These are phyloP conservation scores for Prionailurus bengalensis DNA, from an alignment of 2,113 vertebrate genomes.

Conservation along the genomic window DNA sequence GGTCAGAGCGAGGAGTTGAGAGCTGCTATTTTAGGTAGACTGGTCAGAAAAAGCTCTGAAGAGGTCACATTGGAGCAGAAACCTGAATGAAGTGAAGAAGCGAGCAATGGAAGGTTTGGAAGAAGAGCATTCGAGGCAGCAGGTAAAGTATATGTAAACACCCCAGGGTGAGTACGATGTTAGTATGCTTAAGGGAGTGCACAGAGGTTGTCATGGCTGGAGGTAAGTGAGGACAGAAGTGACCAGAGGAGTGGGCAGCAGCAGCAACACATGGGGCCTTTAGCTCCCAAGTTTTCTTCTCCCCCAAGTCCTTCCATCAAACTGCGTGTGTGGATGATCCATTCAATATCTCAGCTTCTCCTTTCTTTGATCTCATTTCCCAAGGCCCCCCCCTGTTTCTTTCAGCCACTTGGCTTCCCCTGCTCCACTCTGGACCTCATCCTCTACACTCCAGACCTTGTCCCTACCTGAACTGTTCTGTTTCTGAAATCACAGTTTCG, in stretches of 20 bases:
- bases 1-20: background rate
- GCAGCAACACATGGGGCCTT: background rate
- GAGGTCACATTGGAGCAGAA: background rate
- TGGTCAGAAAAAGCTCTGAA: background rate
- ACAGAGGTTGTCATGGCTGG: background rate
- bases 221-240: background rate
- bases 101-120: background rate
- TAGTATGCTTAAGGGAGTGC: background rate
- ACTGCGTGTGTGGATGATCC: background rate
- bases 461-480: background rate
- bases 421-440: background rate
- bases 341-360: background rate
- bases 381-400: background rate
- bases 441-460: background rate
- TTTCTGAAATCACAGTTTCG: background rate
- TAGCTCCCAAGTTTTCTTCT: background rate
- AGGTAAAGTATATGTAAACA: background rate
- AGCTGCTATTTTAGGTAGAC: background rate
- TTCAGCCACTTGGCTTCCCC: background rate
- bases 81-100: background rate
- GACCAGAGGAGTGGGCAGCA: background rate
- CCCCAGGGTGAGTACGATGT: background rate
- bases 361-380: background rate
- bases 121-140: background rate
- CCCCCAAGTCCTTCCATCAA: background rate